These are phyloP conservation scores for Anticlea derivata DNA, from an alignment of 2,888 invertebrate species.

Conservation along the genomic window DNA sequence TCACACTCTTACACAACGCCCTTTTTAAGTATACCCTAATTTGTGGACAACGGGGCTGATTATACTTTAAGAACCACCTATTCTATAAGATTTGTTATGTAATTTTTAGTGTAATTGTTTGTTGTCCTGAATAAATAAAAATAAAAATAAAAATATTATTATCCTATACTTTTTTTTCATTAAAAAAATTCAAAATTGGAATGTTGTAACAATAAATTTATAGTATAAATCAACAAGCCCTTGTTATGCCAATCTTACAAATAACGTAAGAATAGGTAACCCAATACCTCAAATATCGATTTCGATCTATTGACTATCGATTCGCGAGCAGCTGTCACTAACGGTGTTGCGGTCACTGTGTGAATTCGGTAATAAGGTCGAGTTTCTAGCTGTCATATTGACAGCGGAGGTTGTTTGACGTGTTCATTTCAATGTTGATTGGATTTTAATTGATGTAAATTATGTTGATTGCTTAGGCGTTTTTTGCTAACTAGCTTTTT, in stretches of 20 bases:
- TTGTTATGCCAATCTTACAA: constrained; percentile 5
- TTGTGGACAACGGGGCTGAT: no score
- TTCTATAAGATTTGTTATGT: no score
- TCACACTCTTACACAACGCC: no score
- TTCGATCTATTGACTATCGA: constrained; percentile 42
- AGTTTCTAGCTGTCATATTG: constrained; percentile 31
- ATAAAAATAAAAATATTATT: no score
- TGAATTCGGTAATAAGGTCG: constrained; percentile 37
- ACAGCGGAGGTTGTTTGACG: constrained; percentile 13
- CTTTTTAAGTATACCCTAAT: no score
- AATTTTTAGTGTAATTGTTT: no score
- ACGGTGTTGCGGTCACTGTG: constrained; percentile 43
- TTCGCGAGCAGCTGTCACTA: constrained; percentile 46
- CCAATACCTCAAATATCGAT: constrained; percentile 37
- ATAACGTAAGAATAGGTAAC: constrained; percentile 23
- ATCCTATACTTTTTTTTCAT: no score
- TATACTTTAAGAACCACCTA: no score
- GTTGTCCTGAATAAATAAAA: no score
- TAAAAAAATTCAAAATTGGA: background rate
- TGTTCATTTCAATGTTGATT: constrained; percentile 15
- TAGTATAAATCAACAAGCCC: constrained; percentile 6
- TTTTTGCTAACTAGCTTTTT: background rate
- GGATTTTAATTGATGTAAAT: constrained; percentile 5
- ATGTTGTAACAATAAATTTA: constrained; percentile 1
- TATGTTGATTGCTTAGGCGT: background rate